Percentiles rank a stretch among this genome's conserved stretches.
Evolutionary conservation across 2,888 invertebrate genomes (phyloP).

Genomic region (Cephus nigrinus): DNA sequence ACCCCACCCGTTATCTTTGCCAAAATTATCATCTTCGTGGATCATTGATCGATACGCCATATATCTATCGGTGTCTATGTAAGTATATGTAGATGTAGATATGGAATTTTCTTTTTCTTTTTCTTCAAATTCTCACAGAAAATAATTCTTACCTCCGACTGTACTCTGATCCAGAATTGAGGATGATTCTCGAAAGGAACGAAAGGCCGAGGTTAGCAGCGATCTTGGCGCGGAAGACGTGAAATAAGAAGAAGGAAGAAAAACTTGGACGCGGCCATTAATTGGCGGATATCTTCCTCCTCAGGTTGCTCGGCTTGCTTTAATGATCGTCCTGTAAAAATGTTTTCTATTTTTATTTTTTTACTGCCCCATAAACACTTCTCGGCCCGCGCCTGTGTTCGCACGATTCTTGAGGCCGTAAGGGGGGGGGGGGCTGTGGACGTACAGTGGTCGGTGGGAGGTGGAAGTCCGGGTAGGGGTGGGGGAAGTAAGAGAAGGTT

Average conservation of each 20-base stretch:
- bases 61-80: too few species aligned
- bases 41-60: neutral
- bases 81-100: too few species aligned
- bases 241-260: constrained; percentile 1
- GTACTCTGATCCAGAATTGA: neutral
- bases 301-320: constrained; percentile 43
- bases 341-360: constrained; percentile 60
- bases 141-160: neutral
- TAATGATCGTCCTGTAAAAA: constrained; percentile 62
- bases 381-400: constrained; percentile 3
- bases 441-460: too few species aligned
- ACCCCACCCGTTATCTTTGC: neutral
- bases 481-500: neutral
- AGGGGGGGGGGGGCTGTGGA: neutral
- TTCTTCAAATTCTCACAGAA: neutral
- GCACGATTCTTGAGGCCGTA: neutral
- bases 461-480: neutral
- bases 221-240: neutral
- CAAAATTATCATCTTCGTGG: neutral
- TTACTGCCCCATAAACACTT: constrained; percentile 51
- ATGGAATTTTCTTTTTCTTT: too few species aligned
- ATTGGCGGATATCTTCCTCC: constrained; percentile 55
- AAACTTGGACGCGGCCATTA: constrained; percentile 44
- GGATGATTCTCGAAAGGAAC: neutral
- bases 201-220: neutral